Percentiles rank a stretch among this genome's conserved stretches.
Conservation (phyloP, 2,888 invertebrate genomes). For the Dilophus febrilis region DNA sequence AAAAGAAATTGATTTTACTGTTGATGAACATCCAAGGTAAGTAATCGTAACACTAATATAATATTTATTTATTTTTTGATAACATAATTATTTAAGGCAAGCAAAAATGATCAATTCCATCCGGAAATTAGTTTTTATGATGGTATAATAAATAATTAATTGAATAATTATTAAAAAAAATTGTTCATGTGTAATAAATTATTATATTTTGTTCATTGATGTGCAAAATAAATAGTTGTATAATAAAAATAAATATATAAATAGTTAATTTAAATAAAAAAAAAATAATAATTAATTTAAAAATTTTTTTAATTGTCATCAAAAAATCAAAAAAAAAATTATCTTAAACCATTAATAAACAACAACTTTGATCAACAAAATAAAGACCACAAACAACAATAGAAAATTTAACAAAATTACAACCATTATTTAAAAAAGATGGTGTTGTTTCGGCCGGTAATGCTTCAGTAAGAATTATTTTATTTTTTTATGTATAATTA, state of each 20-base stretch:
- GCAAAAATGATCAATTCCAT: no score
- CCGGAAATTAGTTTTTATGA: no score
- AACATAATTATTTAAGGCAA: neutral
- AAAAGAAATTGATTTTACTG: conserved; percentile 55
- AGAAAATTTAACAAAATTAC: conserved; percentile 69
- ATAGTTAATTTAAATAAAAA: neutral
- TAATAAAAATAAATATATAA: neutral
- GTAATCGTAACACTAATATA: neutral
- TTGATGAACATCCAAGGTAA: conserved; percentile 77
- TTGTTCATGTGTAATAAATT: no score
- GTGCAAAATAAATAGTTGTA: no score
- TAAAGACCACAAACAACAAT: conserved; percentile 70
- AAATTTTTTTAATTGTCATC: conserved; percentile 7
- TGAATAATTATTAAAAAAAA: no score
- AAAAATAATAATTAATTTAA: neutral
- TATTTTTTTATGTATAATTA: conserved; percentile 2
- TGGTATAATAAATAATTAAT: no score
- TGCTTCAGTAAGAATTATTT: conserved; percentile 56
- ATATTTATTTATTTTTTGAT: neutral
- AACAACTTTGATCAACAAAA: no score
- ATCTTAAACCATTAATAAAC: no score
- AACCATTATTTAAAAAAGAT: conserved; percentile 82
- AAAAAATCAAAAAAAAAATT: no score
- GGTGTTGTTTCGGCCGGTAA: conserved; percentile 89
- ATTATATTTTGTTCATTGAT: no score